Evolutionary conservation across 2,113 vertebrate species (phyloP), one percentile per base, ranked within the genome.

Genomic region (Hepsetus odoe): DNA sequence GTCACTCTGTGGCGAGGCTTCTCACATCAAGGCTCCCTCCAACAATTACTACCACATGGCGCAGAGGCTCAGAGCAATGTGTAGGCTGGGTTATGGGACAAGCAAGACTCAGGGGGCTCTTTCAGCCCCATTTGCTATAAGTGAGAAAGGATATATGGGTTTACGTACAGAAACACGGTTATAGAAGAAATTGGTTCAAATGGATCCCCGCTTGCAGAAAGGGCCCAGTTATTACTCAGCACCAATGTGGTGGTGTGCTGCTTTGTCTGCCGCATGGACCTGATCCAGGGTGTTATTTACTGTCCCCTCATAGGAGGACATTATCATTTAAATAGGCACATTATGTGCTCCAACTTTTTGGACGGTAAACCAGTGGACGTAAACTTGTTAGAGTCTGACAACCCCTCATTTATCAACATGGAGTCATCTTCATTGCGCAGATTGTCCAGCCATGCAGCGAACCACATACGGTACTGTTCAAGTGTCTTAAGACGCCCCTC

Each of bases 351-450:
- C 3, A n/a, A 65, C 35, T 38, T 38, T 64, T 8, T 11, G n/a
- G 61, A 65, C 28, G 59, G 18, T 3, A 11, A 38, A 35, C 53
- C 22, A 70, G 65, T 9, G 55, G 40, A 70, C 32, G 40, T 49
- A 13, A 53, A n/a, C 13, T 49, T 35, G 58, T 77, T 77, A 70
- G 56, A 20, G 6, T n/a, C 56, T 51, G 66, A 77, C 76, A 70
- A 35, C 66, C 38, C 10, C 26, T 77, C 53, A 69, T 61, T 70
- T 61, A 49, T 70, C 76, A 59, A 56, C 20, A 26, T n/a, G 8
- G 35, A 18, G 13, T 70, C 28, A 55, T 28, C 13, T 30, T 56
- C 28, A 61, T 24, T n/a, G 18, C 0, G 11, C 20, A 61, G 56
- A 13, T 30, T 33, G 59, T 22, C 56, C 2, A n/a, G 3, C 40